Conservation (phyloP, 2,888 invertebrate genomes). For the Zonitis immaculata region DNA sequence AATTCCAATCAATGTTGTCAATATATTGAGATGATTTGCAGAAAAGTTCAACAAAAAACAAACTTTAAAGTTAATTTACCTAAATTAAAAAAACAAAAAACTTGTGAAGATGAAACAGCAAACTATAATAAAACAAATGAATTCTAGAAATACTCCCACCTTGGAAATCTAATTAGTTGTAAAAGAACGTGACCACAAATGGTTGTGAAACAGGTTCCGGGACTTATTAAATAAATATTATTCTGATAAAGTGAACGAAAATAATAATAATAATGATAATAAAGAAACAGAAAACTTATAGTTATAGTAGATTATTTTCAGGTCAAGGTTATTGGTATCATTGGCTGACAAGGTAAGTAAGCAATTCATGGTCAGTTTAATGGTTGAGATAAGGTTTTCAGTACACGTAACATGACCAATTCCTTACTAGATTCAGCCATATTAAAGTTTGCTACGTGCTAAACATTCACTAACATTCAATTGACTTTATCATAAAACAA, state of each 20-base stretch:
- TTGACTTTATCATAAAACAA: not conserved
- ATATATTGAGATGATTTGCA: no score
- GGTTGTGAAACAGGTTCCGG: no score
- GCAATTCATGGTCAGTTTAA: not conserved
- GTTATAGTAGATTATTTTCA: not conserved
- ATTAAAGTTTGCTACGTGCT: not conserved
- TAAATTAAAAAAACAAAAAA: no score
- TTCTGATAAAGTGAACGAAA: not conserved
- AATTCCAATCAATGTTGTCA: no score
- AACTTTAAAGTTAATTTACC: no score
- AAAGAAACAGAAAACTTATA: not conserved
- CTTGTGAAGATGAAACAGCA: no score
- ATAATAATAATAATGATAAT: not conserved
- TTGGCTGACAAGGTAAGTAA: not conserved
- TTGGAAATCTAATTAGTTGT: no score
- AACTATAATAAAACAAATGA: no score
- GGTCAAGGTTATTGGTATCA: not conserved
- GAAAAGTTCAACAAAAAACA: no score
- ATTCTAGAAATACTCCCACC: no score
- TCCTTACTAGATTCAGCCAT: not conserved
- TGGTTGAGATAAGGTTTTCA: not conserved
- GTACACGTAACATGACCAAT: not conserved
- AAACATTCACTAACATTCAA: not conserved
- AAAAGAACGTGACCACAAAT: no score
- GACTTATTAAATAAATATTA: no score